A percentile compares a stretch with the other conserved stretches of the same genome.
Evolutionary conservation across 2,113 vertebrate species (phyloP).

Genomic region (Laticauda colubrina): DNA sequence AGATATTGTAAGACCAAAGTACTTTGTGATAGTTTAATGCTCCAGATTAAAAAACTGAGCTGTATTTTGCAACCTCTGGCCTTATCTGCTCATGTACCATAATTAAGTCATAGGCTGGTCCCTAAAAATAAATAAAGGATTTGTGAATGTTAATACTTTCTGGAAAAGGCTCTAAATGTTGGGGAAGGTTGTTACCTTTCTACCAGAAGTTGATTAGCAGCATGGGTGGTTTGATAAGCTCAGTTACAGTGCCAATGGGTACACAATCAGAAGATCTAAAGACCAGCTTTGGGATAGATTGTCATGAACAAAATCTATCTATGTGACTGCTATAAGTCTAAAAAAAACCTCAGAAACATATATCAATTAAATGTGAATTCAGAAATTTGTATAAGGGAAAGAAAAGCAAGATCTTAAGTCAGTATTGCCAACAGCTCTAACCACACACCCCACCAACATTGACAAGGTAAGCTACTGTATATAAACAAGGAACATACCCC

Average conservation of each 20-base stretch:
- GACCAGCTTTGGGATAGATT: background rate
- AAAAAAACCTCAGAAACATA: background rate
- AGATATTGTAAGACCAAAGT: background rate
- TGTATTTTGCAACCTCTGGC: background rate
- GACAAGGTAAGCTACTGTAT: background rate
- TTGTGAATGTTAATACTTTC: background rate
- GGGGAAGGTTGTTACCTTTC: background rate
- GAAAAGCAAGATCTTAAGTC: background rate
- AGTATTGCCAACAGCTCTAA: conserved; percentile 17
- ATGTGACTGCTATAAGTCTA: background rate
- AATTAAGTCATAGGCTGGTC: background rate
- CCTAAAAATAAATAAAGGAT: background rate
- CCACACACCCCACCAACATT: background rate
- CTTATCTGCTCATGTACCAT: background rate
- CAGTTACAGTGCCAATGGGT: background rate
- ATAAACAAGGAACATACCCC: background rate
- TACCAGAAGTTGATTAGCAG: background rate
- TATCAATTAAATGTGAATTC: conserved; percentile 16
- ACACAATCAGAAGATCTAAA: background rate
- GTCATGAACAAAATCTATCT: background rate
- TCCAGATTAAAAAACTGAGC: background rate
- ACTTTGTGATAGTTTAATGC: background rate
- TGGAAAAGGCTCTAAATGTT: background rate
- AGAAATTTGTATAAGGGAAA: conserved; percentile 46
- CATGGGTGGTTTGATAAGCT: background rate